phyloP scores from a whole-genome alignment of 2,888 invertebrate genomes.

The Esperia sulphurella region DNA sequence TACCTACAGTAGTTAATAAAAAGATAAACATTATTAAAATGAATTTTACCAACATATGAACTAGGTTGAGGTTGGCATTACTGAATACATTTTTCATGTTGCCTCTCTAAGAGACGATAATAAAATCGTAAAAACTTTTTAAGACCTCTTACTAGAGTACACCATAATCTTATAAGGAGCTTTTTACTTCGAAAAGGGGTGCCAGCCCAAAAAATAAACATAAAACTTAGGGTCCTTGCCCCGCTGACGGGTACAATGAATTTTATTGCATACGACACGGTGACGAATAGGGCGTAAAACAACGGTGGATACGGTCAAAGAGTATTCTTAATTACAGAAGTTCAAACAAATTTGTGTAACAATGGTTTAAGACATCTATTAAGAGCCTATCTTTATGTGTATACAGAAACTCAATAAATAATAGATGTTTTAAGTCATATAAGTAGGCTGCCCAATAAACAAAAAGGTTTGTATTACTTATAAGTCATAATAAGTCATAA shows the following conservation, averaged over 20 bases:
- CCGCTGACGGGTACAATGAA: conserved; percentile 55
- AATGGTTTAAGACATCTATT: no score
- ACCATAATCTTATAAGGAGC: conserved; percentile 47
- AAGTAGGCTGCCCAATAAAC: no score
- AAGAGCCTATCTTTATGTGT: no score
- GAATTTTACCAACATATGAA: no score
- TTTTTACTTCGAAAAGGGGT: conserved; percentile 54
- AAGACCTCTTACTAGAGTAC: conserved; percentile 46
- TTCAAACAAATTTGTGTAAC: not conserved
- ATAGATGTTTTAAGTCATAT: no score
- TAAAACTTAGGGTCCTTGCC: conserved; percentile 55
- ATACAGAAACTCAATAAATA: no score
- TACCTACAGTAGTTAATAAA: no score
- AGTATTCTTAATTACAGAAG: conserved; percentile 10
- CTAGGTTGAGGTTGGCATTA: not conserved
- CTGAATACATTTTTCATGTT: not conserved
- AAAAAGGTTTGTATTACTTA: not conserved
- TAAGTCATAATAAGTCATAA: no score
- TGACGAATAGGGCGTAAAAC: conserved; percentile 59
- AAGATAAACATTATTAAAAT: no score
- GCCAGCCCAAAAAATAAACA: conserved; percentile 38
- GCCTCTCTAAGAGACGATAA: conserved; percentile 36
- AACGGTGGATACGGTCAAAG: conserved; percentile 34
- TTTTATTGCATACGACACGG: conserved; percentile 65
- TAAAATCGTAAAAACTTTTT: conserved; percentile 52